These are phyloP conservation scores for Phyto melanocephala DNA, from an alignment of 2,888 invertebrate species.

Conservation along the genomic window DNA sequence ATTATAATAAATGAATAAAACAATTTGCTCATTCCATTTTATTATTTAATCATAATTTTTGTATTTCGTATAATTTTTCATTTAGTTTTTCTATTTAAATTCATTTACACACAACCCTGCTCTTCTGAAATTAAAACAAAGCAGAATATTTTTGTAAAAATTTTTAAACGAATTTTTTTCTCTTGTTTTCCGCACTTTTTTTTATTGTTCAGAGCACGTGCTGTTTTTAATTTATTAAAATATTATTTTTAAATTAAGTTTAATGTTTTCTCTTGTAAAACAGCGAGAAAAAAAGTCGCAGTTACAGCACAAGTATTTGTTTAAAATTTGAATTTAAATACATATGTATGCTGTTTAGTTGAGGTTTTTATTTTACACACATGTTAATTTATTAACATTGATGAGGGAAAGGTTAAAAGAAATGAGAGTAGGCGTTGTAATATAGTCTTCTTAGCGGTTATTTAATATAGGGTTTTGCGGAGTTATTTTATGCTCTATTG, in stretches of 20 bases:
- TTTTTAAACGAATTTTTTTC: constrained; percentile 28
- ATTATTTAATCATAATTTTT: constrained; percentile 29
- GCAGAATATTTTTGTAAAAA: neutral
- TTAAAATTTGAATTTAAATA: neutral
- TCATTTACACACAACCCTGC: constrained; percentile 1
- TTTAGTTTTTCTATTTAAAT: constrained; percentile 14
- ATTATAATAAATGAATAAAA: constrained; percentile 43
- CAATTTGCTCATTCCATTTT: constrained; percentile 41
- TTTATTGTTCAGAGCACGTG: constrained; percentile 30
- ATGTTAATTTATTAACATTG: too few relatives aligned
- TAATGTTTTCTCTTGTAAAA: neutral
- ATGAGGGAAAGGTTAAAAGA: too few relatives aligned
- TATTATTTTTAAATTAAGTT: constrained; percentile 1
- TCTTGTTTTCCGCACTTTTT: constrained; percentile 4
- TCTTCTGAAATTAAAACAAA: neutral
- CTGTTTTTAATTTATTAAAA: constrained; percentile 24
- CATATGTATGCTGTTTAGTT: neutral
- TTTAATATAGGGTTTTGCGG: neutral
- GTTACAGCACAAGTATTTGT: too few relatives aligned
- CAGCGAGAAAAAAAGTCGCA: too few relatives aligned
- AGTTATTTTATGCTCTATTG: constrained; percentile 7
- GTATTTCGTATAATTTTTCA: neutral
- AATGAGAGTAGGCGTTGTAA: neutral
- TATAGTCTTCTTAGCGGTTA: neutral
- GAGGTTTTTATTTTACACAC: neutral